Base-by-base conservation (phyloP, 2,888 invertebrate species). In the Helicoverpa assulta region DNA sequence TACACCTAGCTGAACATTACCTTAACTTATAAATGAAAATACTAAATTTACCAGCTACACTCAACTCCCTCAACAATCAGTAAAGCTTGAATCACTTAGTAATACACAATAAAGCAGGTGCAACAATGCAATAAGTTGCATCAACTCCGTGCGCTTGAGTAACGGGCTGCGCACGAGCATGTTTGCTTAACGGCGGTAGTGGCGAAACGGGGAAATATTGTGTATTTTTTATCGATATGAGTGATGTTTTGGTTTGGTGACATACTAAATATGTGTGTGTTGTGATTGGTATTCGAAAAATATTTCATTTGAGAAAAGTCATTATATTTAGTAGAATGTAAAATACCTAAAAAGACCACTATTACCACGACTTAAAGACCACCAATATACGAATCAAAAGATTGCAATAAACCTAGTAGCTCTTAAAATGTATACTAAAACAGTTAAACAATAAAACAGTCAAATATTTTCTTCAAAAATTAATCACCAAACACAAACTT, bases 161-260 rank as follows among this genome's bases (percentile, higher is more conserved):
- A 86, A 83, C 82, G 82, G 82, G 60, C 63, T 71, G 78, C 72
- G 78, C 73, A 60, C 18, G 79, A 78, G 78, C 81, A 81, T 87
- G 89, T 91, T 91, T 88, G 80, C 73, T 88, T 91, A 91, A 90
- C 91, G 89, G 89, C 86, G 59, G 76, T 59, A 60, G 65, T 71
- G 76, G n/a, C 60, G 53, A 26, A 14, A 16, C 55, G 26, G 7
- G 63, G 60, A 65, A 57, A 55, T 47, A 14, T 61, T 43, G 47
- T 63, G 19, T 64, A 55, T 16, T 12, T 21, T 53, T 18, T 8
- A 50, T 47, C 50, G n/a, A 8, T 50, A 50, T 50, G 8, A 18
- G 50, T n/a, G n/a, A 18, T 18, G 18, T 50, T 18, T 8, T 18
- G 16, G 6, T 18, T n/a, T 50, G 18, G 50, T 50, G 50, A 50